A percentile compares a stretch with the other conserved stretches of the same genome.
phyloP scores from a whole-genome alignment of 1,140 invertebrate genomes.

The Drosophila erecta region DNA sequence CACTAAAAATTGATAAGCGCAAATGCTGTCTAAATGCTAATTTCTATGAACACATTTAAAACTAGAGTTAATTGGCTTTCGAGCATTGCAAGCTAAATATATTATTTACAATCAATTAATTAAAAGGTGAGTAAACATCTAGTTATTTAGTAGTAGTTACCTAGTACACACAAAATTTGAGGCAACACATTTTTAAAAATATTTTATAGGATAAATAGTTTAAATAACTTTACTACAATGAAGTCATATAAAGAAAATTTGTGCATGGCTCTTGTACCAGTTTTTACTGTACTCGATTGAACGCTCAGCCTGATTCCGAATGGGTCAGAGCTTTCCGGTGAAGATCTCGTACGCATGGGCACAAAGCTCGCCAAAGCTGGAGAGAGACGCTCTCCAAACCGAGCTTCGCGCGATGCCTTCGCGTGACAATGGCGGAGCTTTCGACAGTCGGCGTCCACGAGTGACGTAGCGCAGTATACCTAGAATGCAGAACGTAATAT shows the following conservation, averaged over 20 bases:
- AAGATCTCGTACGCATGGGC: constrained; percentile 23
- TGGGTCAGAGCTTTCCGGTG: constrained; percentile 1
- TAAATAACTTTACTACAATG: too few species aligned
- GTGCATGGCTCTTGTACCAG: neutral
- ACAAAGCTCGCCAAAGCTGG: constrained; percentile 6
- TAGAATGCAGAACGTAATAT: constrained; percentile 55
- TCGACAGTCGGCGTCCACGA: constrained; percentile 45
- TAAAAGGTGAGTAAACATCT: neutral
- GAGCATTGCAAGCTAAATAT: neutral
- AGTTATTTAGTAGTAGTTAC: too few species aligned
- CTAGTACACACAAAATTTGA: too few species aligned
- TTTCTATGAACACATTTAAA: neutral
- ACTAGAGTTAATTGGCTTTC: constrained; percentile 7
- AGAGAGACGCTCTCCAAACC: constrained; percentile 22
- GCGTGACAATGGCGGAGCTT: constrained; percentile 52
- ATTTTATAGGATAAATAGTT: too few species aligned
- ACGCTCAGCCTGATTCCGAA: constrained; percentile 1
- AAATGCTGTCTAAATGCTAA: constrained; percentile 39
- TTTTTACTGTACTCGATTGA: constrained; percentile 1
- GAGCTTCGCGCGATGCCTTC: constrained; percentile 18
- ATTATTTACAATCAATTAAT: neutral
- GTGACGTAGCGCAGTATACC: constrained; percentile 52
- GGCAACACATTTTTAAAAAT: too few species aligned
- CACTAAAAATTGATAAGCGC: constrained; percentile 53
- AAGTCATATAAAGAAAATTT: neutral